Evolutionary conservation across 2,888 invertebrate species (phyloP).

Genomic region (Palloptera scutellata): DNA sequence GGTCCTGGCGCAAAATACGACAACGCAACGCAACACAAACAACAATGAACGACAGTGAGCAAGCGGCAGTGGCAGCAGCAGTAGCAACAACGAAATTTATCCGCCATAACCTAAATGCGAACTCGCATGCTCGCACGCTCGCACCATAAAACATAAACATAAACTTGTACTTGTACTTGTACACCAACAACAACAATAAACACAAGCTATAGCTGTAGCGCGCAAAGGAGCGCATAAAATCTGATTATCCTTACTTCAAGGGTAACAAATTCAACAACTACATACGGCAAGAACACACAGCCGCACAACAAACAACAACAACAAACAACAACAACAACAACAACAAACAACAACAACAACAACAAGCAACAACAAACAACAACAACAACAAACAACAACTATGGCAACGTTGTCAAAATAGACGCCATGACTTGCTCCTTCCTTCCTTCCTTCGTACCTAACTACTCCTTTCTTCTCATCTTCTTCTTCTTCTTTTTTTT

Average conservation of each 20-base stretch:
- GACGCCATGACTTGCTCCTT: too few relatives aligned
- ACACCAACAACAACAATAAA: constrained; percentile 7
- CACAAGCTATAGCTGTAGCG: background rate
- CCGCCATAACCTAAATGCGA: too few relatives aligned
- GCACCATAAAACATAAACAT: constrained; percentile 27
- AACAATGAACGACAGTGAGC: too few relatives aligned
- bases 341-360: constrained; percentile 13
- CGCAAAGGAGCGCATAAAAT: constrained; percentile 33
- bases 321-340: constrained; percentile 21
- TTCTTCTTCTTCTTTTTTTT: too few relatives aligned
- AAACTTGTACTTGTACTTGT: background rate
- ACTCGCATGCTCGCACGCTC: constrained; percentile 11
- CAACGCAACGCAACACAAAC: too few relatives aligned
- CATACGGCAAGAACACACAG: background rate
- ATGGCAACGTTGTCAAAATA: too few relatives aligned
- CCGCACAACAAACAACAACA: background rate
- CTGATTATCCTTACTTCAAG: constrained; percentile 32
- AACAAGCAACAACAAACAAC: background rate
- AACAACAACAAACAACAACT: background rate
- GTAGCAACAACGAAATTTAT: too few relatives aligned
- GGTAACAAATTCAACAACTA: constrained; percentile 27
- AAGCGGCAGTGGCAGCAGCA: too few relatives aligned
- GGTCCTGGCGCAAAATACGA: too few relatives aligned
- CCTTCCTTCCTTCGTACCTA: too few relatives aligned
- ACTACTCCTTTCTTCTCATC: too few relatives aligned